phyloP scores from a whole-genome alignment of 2,888 invertebrate genomes.

The Drosophila mettleri region DNA sequence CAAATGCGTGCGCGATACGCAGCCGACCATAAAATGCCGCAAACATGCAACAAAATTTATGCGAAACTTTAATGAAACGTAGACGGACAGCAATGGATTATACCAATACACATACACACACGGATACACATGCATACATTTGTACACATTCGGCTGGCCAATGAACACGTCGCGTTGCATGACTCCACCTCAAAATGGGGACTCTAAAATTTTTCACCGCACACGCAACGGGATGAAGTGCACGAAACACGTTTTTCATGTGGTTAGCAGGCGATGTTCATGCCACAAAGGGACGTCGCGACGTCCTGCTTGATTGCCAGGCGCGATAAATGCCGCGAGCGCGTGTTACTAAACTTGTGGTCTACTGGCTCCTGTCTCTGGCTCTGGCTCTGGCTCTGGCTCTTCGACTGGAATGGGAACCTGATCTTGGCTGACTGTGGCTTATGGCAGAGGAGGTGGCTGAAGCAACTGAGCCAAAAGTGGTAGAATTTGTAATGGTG shows the following conservation, averaged over 20 bases:
- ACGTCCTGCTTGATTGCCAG: constrained; percentile 73
- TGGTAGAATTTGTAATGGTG: constrained; percentile 79
- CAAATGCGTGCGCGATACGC: constrained; percentile 72
- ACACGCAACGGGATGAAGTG: constrained; percentile 51
- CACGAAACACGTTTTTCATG: constrained; percentile 52
- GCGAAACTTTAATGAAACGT: constrained; percentile 73
- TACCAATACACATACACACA: constrained; percentile 15
- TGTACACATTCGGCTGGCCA: constrained; percentile 47
- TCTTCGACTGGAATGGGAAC: constrained; percentile 24
- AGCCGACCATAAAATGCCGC: constrained; percentile 59
- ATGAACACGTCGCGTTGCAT: constrained; percentile 57
- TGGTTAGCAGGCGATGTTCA: constrained; percentile 36
- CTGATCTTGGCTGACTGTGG: constrained; percentile 44
- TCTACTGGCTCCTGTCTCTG: constrained; percentile 39
- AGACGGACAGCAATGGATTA: constrained; percentile 38
- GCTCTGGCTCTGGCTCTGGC: constrained; percentile 22
- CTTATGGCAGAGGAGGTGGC: constrained; percentile 42
- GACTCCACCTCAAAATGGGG: constrained; percentile 81
- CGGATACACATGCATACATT: constrained; percentile 10
- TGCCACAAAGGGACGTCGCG: constrained; percentile 58
- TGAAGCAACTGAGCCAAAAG: constrained; percentile 55
- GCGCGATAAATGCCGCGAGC: constrained; percentile 64
- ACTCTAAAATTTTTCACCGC: constrained; percentile 38
- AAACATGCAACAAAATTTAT: constrained; percentile 82
- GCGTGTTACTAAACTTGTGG: constrained; percentile 60